These are phyloP conservation scores for Microplitis mediator DNA, from an alignment of 1,140 invertebrate species.

Conservation along the genomic window DNA sequence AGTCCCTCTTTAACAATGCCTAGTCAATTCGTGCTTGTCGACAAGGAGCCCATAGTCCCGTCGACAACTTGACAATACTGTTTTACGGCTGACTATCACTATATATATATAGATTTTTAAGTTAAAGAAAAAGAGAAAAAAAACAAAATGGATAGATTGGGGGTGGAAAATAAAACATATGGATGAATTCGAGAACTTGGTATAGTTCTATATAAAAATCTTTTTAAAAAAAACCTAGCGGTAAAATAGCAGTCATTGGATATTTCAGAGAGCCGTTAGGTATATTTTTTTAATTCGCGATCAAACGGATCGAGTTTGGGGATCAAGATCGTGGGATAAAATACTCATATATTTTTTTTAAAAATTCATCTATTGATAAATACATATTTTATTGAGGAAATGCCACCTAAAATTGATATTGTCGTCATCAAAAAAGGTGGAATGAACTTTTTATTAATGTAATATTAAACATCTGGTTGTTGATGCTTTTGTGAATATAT, in stretches of 20 bases:
- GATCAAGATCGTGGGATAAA: slow-evolving; percentile 26
- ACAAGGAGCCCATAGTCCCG: slow-evolving; percentile 31
- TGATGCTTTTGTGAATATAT: not conserved
- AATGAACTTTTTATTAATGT: not conserved
- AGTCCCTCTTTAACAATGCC: slow-evolving; percentile 30
- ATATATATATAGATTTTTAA: slow-evolving; percentile 24
- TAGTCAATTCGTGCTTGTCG: slow-evolving; percentile 32
- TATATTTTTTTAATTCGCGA: slow-evolving; percentile 42
- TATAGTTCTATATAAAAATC: slow-evolving; percentile 24
- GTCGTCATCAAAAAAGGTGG: not conserved
- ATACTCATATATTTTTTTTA: slow-evolving; percentile 7
- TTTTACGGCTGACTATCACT: not conserved
- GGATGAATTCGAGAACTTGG: slow-evolving; percentile 36
- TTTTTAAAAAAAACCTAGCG: slow-evolving; percentile 31
- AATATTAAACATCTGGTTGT: slow-evolving; percentile 15
- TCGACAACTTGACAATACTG: slow-evolving; percentile 18
- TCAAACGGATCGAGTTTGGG: slow-evolving; percentile 27
- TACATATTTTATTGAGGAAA: not conserved
- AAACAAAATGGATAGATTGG: slow-evolving; percentile 25
- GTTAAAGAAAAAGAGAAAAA: slow-evolving; percentile 23
- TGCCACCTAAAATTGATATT: slow-evolving; percentile 3
- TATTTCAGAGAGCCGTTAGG: slow-evolving; percentile 46
- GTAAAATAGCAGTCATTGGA: slow-evolving; percentile 46
- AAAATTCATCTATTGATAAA: not conserved
- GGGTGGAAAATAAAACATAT: slow-evolving; percentile 32